A percentile compares a stretch with the other conserved stretches of the same genome.
phyloP scores from a whole-genome alignment of 2,113 vertebrate genomes.

The Lanius collurio region DNA sequence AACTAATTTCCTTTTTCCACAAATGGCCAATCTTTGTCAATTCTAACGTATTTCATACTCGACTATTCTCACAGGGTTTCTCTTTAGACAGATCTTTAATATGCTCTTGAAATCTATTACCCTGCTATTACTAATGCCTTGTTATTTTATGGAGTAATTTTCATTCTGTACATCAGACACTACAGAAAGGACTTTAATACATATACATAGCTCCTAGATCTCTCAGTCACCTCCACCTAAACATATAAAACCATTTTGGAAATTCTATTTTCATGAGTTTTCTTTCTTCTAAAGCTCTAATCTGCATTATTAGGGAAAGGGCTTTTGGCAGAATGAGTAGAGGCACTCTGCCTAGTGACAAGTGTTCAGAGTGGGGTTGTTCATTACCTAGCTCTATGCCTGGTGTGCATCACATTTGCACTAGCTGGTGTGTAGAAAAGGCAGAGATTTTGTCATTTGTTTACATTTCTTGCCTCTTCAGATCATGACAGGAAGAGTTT shows the following conservation, averaged over 20 bases:
- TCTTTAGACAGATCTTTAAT: background rate
- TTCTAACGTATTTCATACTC: background rate
- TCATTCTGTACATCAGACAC: background rate
- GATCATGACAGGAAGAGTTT: background rate
- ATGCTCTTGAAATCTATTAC: slow-evolving; percentile 2
- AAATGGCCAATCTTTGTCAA: background rate
- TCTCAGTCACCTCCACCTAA: background rate
- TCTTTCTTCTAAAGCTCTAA: background rate
- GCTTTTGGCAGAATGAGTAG: background rate
- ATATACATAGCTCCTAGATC: background rate
- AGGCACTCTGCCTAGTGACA: background rate
- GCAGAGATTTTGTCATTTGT: background rate
- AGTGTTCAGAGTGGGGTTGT: background rate
- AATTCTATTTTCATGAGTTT: background rate
- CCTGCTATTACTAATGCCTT: background rate
- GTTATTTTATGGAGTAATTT: slow-evolving; percentile 37
- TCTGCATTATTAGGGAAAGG: background rate
- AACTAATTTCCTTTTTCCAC: background rate
- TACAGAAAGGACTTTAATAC: background rate
- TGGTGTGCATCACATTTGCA: background rate
- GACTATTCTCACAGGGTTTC: background rate
- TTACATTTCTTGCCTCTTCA: background rate
- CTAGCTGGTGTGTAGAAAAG: background rate
- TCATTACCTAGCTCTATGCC: background rate
- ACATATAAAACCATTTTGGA: background rate